These are phyloP conservation scores for Drosophila demipolita DNA, from an alignment of 2,888 invertebrate species.

Conservation along the genomic window DNA sequence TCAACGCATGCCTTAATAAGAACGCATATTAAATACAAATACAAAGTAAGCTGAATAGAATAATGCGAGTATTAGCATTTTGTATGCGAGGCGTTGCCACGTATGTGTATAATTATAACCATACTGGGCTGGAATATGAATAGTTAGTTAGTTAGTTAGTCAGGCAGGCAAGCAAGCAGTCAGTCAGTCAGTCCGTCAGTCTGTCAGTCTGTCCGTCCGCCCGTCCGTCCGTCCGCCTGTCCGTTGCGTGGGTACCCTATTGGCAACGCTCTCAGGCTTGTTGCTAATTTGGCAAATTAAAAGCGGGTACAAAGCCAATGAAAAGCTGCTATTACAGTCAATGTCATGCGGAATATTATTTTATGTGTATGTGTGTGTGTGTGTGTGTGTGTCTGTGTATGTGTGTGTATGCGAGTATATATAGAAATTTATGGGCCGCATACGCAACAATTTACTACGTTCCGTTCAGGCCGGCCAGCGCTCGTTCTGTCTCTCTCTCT, in stretches of 20 bases:
- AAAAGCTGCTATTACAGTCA: slow-evolving; percentile 41
- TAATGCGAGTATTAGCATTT: slow-evolving; percentile 28
- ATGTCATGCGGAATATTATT: slow-evolving; percentile 15
- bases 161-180: fast-evolving
- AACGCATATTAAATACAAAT: slow-evolving; percentile 33
- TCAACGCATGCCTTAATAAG: slow-evolving; percentile 46
- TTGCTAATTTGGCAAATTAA: slow-evolving; percentile 51
- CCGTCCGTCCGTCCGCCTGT: background rate
- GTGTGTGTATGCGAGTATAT: background rate
- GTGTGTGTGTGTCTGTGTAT: background rate
- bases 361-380: slow-evolving; percentile 13
- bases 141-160: slow-evolving; percentile 2
- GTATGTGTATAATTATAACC: slow-evolving; percentile 29
- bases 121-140: slow-evolving; percentile 9
- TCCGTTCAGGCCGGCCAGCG: slow-evolving; percentile 1
- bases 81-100: slow-evolving; percentile 33
- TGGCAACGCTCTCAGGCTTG: slow-evolving; percentile 29
- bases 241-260: slow-evolving; percentile 31
- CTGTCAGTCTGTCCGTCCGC: background rate
- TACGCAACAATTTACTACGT: slow-evolving; percentile 1
- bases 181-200: background rate
- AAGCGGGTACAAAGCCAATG: slow-evolving; percentile 42
- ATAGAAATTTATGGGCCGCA: slow-evolving; percentile 47
- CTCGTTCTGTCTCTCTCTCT: background rate
- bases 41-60: background rate